Evolutionary conservation across 2,888 invertebrate genomes (phyloP), one percentile per base, ranked within the genome.

Genomic region (Lissocephala sabroskyi): DNA sequence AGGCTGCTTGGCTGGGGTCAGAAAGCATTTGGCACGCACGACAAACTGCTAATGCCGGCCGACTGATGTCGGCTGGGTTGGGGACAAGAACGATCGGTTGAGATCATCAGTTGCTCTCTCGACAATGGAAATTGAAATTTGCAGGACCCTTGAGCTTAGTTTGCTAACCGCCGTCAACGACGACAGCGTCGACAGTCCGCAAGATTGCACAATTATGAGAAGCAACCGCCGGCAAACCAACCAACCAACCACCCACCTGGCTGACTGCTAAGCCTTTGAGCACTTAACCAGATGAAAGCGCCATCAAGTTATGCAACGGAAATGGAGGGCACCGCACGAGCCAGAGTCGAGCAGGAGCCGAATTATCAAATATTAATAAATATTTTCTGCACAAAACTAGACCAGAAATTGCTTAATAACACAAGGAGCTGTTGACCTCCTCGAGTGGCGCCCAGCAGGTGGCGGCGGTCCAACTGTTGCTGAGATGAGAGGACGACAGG

Each of bases 21-120:
- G 53, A 53, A 47, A 58, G 62, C 70, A 62, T 65, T 70, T 68
- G 59, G 66, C 66, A 58, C 77, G 70, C 71, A 77, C 56, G 67
- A 66, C 78, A 63, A 66, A 78, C 68, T 78, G 68, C 59, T 70
- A 76, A 70, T 75, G 58, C 64, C 67, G 63, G n/a, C n/a, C n/a
- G n/a, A n/a, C n/a, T n/a, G n/a, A n/a, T n/a, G n/a, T n/a, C n/a
- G n/a, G n/a, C n/a, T n/a, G n/a, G n/a, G n/a, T n/a, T n/a, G n/a
- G n/a, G n/a, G n/a, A n/a, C n/a, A n/a, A n/a, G n/a, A n/a, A n/a
- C n/a, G n/a, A n/a, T n/a, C n/a, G n/a, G n/a, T n/a, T n/a, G n/a
- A n/a, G n/a, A n/a, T n/a, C n/a, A n/a, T n/a, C n/a, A n/a, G n/a
- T n/a, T n/a, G n/a, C n/a, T n/a, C n/a, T n/a, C n/a, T n/a, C n/a